phyloP scores from a whole-genome alignment of 2,888 invertebrate species.

The Polydrusus pterygomalis region DNA sequence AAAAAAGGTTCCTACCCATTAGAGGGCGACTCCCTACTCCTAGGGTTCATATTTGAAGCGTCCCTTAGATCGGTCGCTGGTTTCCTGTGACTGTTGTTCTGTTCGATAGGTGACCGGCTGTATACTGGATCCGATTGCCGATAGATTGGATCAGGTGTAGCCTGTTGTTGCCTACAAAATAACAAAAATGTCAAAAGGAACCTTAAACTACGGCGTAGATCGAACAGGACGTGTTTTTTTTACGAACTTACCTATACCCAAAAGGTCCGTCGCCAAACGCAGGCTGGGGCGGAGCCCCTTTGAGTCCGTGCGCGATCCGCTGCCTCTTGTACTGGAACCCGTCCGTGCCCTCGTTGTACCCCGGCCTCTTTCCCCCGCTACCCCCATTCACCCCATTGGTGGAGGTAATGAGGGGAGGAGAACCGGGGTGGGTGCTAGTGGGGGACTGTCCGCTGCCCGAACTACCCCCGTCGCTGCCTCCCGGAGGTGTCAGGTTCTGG shows the following conservation, averaged over 20 bases:
- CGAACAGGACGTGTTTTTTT: too few species aligned
- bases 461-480: constrained; percentile 86
- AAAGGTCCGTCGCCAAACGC: constrained; percentile 30
- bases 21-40: constrained; percentile 68
- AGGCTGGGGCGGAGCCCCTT: constrained; percentile 49
- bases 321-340: constrained; percentile 74
- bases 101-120: constrained; percentile 51
- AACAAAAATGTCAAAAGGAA: not conserved
- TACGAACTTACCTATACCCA: constrained; percentile 24
- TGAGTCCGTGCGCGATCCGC: constrained; percentile 86
- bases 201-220: not conserved
- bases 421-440: constrained; percentile 82
- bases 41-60: constrained; percentile 72
- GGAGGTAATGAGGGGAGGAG: constrained; percentile 79
- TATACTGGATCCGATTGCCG: constrained; percentile 42
- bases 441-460: constrained; percentile 88
- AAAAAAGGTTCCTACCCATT: constrained; percentile 51
- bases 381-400: constrained; percentile 74
- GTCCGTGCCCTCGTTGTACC: constrained; percentile 50
- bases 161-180: constrained; percentile 37
- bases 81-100: constrained; percentile 67
- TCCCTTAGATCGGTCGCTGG: constrained; percentile 71
- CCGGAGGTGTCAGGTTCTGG: constrained; percentile 92
- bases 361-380: constrained; percentile 79
- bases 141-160: constrained; percentile 41